Percentiles rank a stretch among this genome's conserved stretches.
These are phyloP conservation scores for Channallabes apus DNA, from an alignment of 2,797 vertebrate genomes.

Conservation along the genomic window DNA sequence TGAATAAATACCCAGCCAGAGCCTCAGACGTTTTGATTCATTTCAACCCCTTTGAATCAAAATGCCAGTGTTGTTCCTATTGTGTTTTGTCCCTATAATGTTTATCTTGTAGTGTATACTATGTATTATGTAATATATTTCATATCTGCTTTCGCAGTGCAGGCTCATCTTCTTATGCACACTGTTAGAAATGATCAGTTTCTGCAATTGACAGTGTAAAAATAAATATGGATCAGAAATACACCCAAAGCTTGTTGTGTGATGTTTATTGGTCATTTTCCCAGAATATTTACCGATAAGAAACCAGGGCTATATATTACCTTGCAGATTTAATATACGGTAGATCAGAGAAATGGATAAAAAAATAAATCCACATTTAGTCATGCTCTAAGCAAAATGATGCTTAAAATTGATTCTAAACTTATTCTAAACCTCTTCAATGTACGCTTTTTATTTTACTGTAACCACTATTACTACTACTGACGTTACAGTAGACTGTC, in stretches of 20 bases:
- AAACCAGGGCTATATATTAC: neutral
- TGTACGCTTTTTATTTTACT: neutral
- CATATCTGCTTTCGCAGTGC: neutral
- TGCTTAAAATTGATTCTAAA: neutral
- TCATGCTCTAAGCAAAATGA: neutral
- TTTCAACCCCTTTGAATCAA: slow-evolving; percentile 29
- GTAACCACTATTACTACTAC: neutral
- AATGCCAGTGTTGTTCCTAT: neutral
- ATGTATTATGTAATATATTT: slow-evolving; percentile 15
- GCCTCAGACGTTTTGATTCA: neutral
- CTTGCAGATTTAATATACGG: neutral
- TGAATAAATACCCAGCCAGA: slow-evolving; percentile 10
- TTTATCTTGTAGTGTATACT: slow-evolving; percentile 19
- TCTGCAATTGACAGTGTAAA: neutral
- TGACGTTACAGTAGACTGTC: neutral
- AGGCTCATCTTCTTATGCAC: neutral
- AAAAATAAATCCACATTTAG: neutral
- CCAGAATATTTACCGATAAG: neutral
- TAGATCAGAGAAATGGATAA: neutral
- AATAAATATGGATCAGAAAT: neutral
- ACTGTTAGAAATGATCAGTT: neutral
- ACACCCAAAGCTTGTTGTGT: neutral
- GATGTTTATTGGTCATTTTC: neutral
- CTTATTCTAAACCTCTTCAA: neutral
- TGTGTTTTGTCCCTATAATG: slow-evolving; percentile 4